Percentiles rank a stretch among this genome's conserved stretches.
phyloP scores from a whole-genome alignment of 2,888 invertebrate genomes.

The Selenia dentaria region DNA sequence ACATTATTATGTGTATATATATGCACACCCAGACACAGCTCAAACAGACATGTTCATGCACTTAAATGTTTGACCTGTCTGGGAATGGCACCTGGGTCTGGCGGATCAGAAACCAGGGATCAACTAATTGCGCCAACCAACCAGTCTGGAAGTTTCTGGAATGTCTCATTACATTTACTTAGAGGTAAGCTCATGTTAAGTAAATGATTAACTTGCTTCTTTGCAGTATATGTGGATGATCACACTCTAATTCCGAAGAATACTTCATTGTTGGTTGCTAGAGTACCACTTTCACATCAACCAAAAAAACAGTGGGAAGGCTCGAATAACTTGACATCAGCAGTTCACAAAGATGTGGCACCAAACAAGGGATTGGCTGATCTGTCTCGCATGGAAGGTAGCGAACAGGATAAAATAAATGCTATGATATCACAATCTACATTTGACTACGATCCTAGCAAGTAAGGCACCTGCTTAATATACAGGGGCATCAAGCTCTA shows the following conservation, averaged over 20 bases:
- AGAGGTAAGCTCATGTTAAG: no score
- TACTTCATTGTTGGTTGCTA: slow-evolving; percentile 96
- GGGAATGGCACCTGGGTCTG: no score
- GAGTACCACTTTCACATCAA: slow-evolving; percentile 94
- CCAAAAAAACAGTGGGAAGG: slow-evolving; percentile 92
- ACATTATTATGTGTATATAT: no score
- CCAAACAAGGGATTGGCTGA: slow-evolving; percentile 90
- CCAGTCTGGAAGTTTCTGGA: no score
- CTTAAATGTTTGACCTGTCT: no score
- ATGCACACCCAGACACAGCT: no score
- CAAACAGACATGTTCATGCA: no score
- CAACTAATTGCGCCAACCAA: no score
- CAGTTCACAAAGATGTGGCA: slow-evolving; percentile 73
- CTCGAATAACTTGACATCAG: slow-evolving; percentile 68
- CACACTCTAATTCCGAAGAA: slow-evolving; percentile 97
- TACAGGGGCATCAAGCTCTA: not conserved
- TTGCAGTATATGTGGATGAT: slow-evolving; percentile 95
- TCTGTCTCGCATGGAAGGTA: slow-evolving; percentile 94
- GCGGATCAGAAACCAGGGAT: no score
- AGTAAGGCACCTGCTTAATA: slow-evolving; percentile 86
- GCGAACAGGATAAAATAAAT: slow-evolving; percentile 98
- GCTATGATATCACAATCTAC: slow-evolving; percentile 99
- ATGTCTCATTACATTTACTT: no score
- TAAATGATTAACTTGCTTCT: no score
- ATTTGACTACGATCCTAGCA: slow-evolving; percentile 98